Conservation (phyloP, 2,113 vertebrate species). For the Hippocampus abdominalis region DNA sequence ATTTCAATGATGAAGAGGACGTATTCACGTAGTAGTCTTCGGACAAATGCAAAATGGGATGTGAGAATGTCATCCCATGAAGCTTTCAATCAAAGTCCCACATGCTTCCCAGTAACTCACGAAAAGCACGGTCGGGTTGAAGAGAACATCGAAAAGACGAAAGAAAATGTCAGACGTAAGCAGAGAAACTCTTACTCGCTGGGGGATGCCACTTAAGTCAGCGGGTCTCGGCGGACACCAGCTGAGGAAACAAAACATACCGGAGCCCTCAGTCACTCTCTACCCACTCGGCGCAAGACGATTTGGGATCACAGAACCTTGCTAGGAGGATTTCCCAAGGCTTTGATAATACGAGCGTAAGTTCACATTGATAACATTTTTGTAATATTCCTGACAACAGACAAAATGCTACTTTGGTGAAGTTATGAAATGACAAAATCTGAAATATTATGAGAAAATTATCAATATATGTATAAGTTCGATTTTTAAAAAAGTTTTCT, state of each 20-base stretch:
- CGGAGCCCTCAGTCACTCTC: constrained; percentile 38
- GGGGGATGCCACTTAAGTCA: constrained; percentile 37
- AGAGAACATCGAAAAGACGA: constrained; percentile 4
- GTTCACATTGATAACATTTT: constrained; percentile 6
- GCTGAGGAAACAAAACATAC: constrained; percentile 51
- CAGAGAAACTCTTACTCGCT: constrained; percentile 18
- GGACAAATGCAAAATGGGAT: neutral
- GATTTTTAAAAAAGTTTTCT: neutral
- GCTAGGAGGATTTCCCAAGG: constrained; percentile 31
- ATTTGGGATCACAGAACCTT: constrained; percentile 16
- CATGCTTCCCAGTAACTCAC: constrained; percentile 18
- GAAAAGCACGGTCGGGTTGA: constrained; percentile 23
- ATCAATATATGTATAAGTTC: neutral
- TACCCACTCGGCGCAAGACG: constrained; percentile 22
- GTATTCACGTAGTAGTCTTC: neutral
- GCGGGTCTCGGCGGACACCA: constrained; percentile 25
- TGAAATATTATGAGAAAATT: neutral
- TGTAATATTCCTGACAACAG: constrained; percentile 17
- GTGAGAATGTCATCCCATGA: neutral
- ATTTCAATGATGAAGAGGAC: neutral
- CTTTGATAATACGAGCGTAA: neutral
- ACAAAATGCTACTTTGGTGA: constrained; percentile 21
- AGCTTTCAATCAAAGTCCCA: constrained; percentile 21
- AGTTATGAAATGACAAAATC: constrained; percentile 28
- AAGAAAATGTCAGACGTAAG: constrained; percentile 21